phyloP scores from a whole-genome alignment of 1,140 invertebrate genomes.

The Lepidurus packardi region DNA sequence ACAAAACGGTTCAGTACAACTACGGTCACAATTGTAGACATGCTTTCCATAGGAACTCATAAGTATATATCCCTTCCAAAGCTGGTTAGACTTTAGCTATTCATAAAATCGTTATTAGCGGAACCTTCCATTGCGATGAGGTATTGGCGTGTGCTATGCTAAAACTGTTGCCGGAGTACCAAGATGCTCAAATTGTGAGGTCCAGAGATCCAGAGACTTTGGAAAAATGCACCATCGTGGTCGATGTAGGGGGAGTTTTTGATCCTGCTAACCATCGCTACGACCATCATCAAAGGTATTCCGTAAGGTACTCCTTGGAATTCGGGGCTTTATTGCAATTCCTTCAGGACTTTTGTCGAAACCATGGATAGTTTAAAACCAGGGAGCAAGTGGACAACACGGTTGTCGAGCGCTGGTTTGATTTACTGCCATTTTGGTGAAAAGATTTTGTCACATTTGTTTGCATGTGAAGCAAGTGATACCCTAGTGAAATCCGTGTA shows the following conservation, averaged over 20 bases:
- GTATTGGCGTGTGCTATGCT: conserved; percentile 87
- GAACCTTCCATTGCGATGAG: conserved; percentile 92
- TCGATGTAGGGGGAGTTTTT: conserved; percentile 92
- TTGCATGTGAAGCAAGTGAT: conserved; percentile 48
- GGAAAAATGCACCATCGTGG: conserved; percentile 82
- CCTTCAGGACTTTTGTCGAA: conserved; percentile 60
- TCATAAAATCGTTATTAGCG: conserved; percentile 41
- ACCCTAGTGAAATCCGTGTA: conserved; percentile 59
- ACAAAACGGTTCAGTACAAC: background rate
- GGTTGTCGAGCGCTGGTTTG: conserved; percentile 90
- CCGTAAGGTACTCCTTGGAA: background rate
- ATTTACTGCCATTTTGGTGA: conserved; percentile 88
- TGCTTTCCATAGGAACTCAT: background rate
- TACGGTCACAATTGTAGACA: background rate
- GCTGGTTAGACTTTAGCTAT: too few relatives aligned
- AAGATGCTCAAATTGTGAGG: conserved; percentile 57
- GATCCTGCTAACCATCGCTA: conserved; percentile 69
- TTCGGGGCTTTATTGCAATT: background rate
- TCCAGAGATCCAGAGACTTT: conserved; percentile 60
- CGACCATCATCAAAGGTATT: conserved; percentile 88
- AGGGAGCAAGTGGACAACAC: conserved; percentile 54
- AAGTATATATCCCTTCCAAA: background rate
- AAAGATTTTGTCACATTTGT: conserved; percentile 59
- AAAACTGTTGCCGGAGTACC: conserved; percentile 70
- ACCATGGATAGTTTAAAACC: conserved; percentile 55